Conservation (phyloP, 2,888 invertebrate species). For the Heliconius erato region DNA sequence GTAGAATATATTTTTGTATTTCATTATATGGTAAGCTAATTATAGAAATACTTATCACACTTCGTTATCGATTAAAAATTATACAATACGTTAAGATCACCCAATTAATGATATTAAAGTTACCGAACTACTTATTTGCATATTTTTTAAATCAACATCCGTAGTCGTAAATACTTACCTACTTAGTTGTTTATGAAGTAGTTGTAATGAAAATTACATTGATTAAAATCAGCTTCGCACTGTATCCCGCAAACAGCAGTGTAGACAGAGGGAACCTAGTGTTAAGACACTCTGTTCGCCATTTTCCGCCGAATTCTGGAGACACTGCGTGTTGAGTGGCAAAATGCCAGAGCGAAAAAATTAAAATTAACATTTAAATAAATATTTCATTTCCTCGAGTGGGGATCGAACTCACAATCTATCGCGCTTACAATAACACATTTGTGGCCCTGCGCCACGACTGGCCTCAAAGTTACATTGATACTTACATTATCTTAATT, state of each 20-base stretch:
- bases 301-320: too few relatives aligned
- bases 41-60: neutral
- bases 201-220: neutral
- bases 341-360: too few relatives aligned
- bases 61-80: neutral
- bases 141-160: neutral
- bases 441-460: too few relatives aligned
- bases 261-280: neutral
- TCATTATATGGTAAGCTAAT: neutral
- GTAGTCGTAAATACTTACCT: neutral
- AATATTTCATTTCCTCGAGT: too few relatives aligned
- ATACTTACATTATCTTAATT: conserved; percentile 14
- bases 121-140: neutral
- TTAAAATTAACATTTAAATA: too few relatives aligned
- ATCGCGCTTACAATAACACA: too few relatives aligned
- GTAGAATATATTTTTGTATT: neutral
- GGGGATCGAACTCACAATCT: too few relatives aligned
- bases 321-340: too few relatives aligned
- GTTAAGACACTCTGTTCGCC: too few relatives aligned
- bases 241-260: neutral
- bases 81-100: neutral
- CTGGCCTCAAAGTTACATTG: neutral
- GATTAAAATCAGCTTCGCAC: neutral
- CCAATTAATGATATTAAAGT: neutral
- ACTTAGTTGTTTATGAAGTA: neutral